Conservation (phyloP, 2,113 vertebrate species). For the Cheilinus undulatus region DNA sequence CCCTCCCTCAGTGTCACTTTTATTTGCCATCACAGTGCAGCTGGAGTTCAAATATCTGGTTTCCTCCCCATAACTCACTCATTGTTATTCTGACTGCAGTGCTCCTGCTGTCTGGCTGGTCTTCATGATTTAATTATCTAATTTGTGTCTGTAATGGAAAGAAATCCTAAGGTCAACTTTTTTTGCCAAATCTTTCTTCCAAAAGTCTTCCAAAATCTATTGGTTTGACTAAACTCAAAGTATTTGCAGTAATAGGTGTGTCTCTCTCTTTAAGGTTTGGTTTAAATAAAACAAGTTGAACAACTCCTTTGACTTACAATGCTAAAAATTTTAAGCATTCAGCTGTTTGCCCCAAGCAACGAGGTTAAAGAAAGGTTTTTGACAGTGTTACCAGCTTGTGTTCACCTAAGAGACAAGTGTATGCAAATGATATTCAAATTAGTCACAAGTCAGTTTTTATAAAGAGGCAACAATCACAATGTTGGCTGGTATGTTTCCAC, state of each 20-base stretch:
- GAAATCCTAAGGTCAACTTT: background rate
- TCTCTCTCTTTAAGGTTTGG: background rate
- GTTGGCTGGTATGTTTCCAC: too few relatives aligned
- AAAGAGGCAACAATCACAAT: too few relatives aligned
- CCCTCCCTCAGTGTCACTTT: slow-evolving; percentile 21
- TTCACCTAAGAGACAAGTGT: background rate
- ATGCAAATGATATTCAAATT: too few relatives aligned
- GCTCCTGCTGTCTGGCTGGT: background rate
- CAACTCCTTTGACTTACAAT: background rate
- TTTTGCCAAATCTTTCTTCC: too few relatives aligned
- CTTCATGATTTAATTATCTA: background rate
- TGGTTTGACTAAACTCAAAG: too few relatives aligned
- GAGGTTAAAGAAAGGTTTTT: background rate
- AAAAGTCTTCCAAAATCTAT: too few relatives aligned
- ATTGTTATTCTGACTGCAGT: background rate
- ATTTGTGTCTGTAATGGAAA: background rate
- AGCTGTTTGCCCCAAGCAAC: background rate
- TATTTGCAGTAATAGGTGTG: background rate
- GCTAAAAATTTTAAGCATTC: background rate
- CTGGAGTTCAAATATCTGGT: background rate
- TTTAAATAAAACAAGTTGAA: background rate
- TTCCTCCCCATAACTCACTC: background rate
- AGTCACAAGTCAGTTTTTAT: too few relatives aligned
- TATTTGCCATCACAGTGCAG: background rate
- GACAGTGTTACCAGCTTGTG: background rate